Percentiles rank a stretch among this genome's conserved stretches.
Conservation (phyloP, 2,113 vertebrate genomes). For the Urocolius indicus region DNA sequence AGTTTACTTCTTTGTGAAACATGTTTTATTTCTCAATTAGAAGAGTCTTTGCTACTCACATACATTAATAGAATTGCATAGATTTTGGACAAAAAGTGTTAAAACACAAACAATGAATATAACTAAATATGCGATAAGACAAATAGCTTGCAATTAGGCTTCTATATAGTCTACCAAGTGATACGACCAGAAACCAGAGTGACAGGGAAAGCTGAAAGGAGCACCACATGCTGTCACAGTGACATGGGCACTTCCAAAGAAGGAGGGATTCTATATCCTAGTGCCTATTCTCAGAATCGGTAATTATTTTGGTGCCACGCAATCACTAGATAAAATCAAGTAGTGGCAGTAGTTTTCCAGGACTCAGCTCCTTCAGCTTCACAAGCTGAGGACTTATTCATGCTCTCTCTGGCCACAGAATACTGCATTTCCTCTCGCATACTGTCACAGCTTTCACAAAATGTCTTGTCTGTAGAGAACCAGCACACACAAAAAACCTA, state of each 20-base stretch:
- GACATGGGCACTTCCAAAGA: background rate
- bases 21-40: background rate
- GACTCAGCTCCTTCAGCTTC: background rate
- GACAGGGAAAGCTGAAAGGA: background rate
- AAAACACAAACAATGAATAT: background rate
- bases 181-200: background rate
- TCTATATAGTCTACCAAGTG: background rate
- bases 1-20: background rate
- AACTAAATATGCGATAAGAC: background rate
- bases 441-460: background rate
- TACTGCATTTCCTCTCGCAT: background rate
- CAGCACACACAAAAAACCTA: background rate
- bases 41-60: background rate
- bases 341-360: background rate
- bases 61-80: background rate
- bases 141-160: background rate
- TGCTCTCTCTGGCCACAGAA: slow-evolving; percentile 1
- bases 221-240: background rate
- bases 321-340: background rate
- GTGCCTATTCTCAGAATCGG: background rate
- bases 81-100: background rate
- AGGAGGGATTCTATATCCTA: background rate
- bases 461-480: background rate
- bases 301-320: background rate
- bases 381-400: background rate